phyloP scores from a whole-genome alignment of 2,888 invertebrate species.

The Epirrhoe tristata region DNA sequence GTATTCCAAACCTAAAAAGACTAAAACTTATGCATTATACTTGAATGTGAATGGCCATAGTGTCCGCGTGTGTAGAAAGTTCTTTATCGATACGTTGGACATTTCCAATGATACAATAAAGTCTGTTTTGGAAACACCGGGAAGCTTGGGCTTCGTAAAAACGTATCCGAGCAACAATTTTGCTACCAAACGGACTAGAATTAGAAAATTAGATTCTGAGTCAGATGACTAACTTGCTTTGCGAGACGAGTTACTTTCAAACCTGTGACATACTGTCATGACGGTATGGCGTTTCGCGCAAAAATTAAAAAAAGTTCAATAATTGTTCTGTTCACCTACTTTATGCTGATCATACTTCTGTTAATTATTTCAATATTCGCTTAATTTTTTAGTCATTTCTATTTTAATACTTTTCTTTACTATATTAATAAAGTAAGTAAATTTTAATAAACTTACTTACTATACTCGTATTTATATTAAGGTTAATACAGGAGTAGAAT shows the following conservation, averaged over 20 bases:
- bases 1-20: conserved; percentile 6
- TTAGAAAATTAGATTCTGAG: not conserved
- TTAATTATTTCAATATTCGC: no score
- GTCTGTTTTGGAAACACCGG: not conserved
- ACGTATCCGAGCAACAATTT: not conserved
- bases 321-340: no score
- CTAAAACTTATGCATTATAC: conserved; percentile 1
- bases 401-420: no score
- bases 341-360: no score
- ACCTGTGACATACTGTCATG: no score
- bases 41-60: conserved; percentile 12
- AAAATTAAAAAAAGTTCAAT: no score
- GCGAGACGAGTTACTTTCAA: not conserved
- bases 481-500: no score
- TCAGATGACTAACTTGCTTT: not conserved
- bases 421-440: no score
- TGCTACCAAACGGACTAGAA: not conserved
- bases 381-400: no score
- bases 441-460: no score
- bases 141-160: not conserved
- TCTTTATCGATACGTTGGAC: conserved; percentile 12
- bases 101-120: conserved; percentile 5
- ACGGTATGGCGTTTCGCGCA: no score
- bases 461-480: no score
- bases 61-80: conserved; percentile 12